Evolutionary conservation across 2,888 invertebrate genomes (phyloP).

Genomic region (Achlya flavicornis): DNA sequence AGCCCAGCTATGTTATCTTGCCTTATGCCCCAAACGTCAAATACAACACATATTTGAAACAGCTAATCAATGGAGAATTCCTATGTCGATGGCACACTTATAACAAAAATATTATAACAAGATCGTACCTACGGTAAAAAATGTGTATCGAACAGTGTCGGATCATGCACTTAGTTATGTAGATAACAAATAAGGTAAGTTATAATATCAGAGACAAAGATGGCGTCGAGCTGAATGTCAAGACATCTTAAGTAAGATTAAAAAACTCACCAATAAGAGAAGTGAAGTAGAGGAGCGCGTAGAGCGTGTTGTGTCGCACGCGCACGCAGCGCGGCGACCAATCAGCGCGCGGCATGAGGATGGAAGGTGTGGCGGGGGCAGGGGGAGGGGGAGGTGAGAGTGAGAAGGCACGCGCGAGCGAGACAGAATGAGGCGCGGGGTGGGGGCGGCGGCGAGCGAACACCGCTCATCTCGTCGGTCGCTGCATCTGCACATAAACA

Average conservation of each 20-base stretch:
- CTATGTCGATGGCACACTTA: too few relatives aligned
- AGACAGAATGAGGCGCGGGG: slow-evolving; percentile 34
- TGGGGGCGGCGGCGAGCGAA: slow-evolving; percentile 28
- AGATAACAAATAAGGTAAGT: too few relatives aligned
- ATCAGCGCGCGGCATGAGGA: slow-evolving; percentile 32
- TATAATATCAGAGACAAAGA: too few relatives aligned
- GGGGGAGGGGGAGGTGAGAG: slow-evolving; percentile 27
- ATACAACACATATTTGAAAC: neutral
- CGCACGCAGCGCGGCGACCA: slow-evolving; percentile 26
- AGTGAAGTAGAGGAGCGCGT: slow-evolving; percentile 46
- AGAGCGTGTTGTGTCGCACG: slow-evolving; percentile 32
- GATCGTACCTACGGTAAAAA: too few relatives aligned
- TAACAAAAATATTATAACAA: too few relatives aligned
- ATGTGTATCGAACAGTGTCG: too few relatives aligned
- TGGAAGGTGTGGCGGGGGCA: slow-evolving; percentile 28
- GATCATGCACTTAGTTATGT: too few relatives aligned
- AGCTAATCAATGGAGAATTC: neutral
- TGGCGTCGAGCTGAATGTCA: too few relatives aligned
- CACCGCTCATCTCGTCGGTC: slow-evolving; percentile 55
- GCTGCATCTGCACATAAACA: slow-evolving; percentile 46
- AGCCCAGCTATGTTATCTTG: too few relatives aligned
- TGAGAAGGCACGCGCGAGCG: slow-evolving; percentile 34
- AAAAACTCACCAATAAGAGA: slow-evolving; percentile 49
- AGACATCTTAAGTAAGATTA: too few relatives aligned
- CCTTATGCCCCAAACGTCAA: too few relatives aligned